Percentiles rank a stretch among this genome's conserved stretches.
Conservation (phyloP, 2,888 invertebrate species). For the Drosophila niveifrons region DNA sequence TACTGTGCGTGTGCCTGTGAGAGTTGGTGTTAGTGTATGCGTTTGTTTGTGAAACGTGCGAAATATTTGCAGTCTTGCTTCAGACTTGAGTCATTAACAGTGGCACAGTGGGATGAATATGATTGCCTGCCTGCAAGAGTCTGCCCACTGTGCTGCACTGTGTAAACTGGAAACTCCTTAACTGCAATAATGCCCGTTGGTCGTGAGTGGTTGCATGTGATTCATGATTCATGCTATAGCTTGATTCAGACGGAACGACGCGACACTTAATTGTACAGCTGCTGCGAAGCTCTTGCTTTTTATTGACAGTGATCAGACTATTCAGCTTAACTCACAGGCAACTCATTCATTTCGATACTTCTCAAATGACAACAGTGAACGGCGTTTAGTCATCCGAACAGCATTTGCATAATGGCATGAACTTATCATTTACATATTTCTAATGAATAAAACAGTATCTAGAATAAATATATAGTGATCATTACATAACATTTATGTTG, state of each 20-base stretch:
- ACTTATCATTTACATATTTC: background rate
- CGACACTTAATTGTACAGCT: slow-evolving; percentile 54
- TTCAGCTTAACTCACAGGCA: slow-evolving; percentile 5
- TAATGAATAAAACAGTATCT: background rate
- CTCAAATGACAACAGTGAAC: slow-evolving; percentile 24
- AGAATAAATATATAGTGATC: background rate
- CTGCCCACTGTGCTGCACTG: slow-evolving; percentile 8
- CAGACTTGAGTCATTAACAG: slow-evolving; percentile 66
- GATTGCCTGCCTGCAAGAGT: background rate
- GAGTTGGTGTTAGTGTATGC: slow-evolving; percentile 14
- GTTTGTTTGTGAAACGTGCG: slow-evolving; percentile 63
- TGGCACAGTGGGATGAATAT: slow-evolving; percentile 59
- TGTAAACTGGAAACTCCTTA: slow-evolving; percentile 47
- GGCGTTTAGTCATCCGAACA: slow-evolving; percentile 32
- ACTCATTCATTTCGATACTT: slow-evolving; percentile 21
- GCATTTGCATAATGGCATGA: slow-evolving; percentile 38
- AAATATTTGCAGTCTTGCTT: slow-evolving; percentile 64
- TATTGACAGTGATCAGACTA: slow-evolving; percentile 18
- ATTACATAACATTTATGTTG: slow-evolving; percentile 2
- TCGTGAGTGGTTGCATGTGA: background rate
- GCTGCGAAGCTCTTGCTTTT: slow-evolving; percentile 5
- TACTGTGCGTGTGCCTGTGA: slow-evolving; percentile 9
- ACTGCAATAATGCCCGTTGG: background rate
- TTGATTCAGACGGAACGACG: slow-evolving; percentile 52
- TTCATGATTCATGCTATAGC: slow-evolving; percentile 50